Base-by-base conservation (phyloP, 2,797 vertebrate species). In the Coracias cyanogaster region DNA sequence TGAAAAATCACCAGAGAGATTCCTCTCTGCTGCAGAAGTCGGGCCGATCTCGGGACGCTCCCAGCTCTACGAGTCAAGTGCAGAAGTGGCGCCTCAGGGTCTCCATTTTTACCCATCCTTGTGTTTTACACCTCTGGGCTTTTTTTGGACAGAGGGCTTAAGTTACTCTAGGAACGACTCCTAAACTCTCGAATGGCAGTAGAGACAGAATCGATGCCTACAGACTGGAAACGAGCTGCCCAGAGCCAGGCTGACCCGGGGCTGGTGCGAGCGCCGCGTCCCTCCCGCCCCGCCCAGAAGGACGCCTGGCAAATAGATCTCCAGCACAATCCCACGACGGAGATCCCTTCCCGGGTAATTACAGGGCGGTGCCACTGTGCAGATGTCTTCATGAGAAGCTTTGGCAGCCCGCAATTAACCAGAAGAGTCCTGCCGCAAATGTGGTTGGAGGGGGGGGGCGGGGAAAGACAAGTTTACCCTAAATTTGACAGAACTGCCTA, bases 261-360 rank as follows among this genome's bases (percentile, higher is more conserved):
- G 55, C 15, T 13, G 21, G 31, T 25, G n/a, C 17, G 26, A 96
- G 89, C 25, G 60, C 90, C 33, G 9, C 5, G 7, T 55, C 62
- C 61, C 43, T 94, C 41, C 69, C 21, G 15, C 81, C 87, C n/a
- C 18, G 15, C 15, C 45, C 41, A 28, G 60, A 91, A 69, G 49
- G 82, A 83, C 6, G n/a, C 81, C 79, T 24, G 22, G 83, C 15
- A 9, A 95, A 81, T 29, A 70, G 49, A 79, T 46, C 81, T 37
- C 88, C 89, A 77, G 89, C 31, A 65, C 86, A 84, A 88, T 91
- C 94, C 66, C 87, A 88, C 73, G 83, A n/a, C 1, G 0, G 55
- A 92, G 95, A 96, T 97, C 93, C 82, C 78, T 96, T 91, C 77
- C 93, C 13, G 2, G 54, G 55, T 97, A 98, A 98, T 98, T 97